Base-by-base conservation (phyloP, 1,140 invertebrate genomes). In the Dreissena polymorpha region DNA sequence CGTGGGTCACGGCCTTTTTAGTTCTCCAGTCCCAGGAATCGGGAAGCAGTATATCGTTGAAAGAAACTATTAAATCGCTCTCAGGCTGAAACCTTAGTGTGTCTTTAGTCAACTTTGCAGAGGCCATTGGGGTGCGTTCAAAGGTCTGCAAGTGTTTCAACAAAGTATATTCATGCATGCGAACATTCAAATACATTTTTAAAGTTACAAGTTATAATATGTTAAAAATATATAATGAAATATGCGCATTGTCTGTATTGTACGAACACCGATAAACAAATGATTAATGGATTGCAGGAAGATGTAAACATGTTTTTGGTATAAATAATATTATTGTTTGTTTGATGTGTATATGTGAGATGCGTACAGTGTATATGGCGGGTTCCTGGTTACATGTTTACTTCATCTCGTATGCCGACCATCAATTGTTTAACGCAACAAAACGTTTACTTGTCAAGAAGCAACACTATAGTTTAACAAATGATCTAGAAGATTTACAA, bases 11-110 rank as follows among this genome's bases (percentile, higher is more conserved):
- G 13, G 79, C 84, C 23, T 86, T 86, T 67, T 86, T 84, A 8
- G 23, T 72, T 39, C 86, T 55, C 87, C 87, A 88, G 69, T 87
- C 86, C 72, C 83, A 88, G 14, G 63, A 70, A n/a, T 53, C 27
- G 21, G 87, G 86, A n/a, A 39, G 16, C 25, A 68, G 69, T 23
- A 6, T 67, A 49, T 16, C n/a, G 51, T 60, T 69, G 6, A 14
- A 39, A 16, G 21, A 10, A 6, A n/a, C 23, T 18, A 1, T 49
- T 10, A 64, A 3, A 49, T 29, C 23, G 18, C 8, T 51, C 18
- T 60, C 13, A 0, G 57, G 14, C 14, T 51, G 13, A 10, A 53
- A 60, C 14, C 51, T n/a, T n/a, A 65, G 18, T 29, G 57, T 29
- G 27, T 50, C 60, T 57, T 29, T 18, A 7, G 18, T 49, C 6